Evolutionary conservation across 2,888 invertebrate genomes (phyloP), one percentile per base, ranked within the genome.

Genomic region (Carabus problematicus): DNA sequence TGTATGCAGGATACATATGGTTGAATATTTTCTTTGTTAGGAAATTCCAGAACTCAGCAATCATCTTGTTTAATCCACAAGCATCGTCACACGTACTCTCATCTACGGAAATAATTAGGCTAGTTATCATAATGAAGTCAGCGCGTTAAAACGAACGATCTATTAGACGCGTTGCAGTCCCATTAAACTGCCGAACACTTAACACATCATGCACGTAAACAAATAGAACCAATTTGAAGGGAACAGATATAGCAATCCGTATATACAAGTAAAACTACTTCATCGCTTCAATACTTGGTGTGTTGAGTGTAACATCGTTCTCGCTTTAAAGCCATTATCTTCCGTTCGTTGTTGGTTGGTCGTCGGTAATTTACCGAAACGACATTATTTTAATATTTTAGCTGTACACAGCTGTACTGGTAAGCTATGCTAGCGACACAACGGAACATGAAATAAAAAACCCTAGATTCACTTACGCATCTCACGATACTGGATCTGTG

Each of bases 191-290:
- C 29, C 29, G 29, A 29, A 29, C 29, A 29, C 29, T 29, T 29
- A 29, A 29, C 29, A 29, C 29, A 29, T 29, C 29, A 29, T 29
- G 14, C 14, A 52, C 8, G 52, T 52, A 52, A 52, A 52, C 52
- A 55, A 19, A 55, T 3, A 6, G 55, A 55, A 19, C 55, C 16
- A 56, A 56, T 40, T n/a, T 61, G 11, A 49, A 61, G 40, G 49
- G 8, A 42, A 39, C 49, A 47, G 39, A 61, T 61, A 47, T 12
- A 49, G 47, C 40, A n/a, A n/a, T 8, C 14, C 29, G 49, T 45
- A 52, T 18, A 56, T 55, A 56, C 64, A 64, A 55, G 64, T 56
- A 64, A 64, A 64, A 55, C 64, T 43, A 64, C 64, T 64, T 19
- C n/a, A n/a, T n/a, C 29, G 2, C 29, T 29, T 29, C 29, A n/a